Evolutionary conservation across 1,140 invertebrate genomes (phyloP), one percentile per base, ranked within the genome.

Genomic region (Drosophila prosaltans): DNA sequence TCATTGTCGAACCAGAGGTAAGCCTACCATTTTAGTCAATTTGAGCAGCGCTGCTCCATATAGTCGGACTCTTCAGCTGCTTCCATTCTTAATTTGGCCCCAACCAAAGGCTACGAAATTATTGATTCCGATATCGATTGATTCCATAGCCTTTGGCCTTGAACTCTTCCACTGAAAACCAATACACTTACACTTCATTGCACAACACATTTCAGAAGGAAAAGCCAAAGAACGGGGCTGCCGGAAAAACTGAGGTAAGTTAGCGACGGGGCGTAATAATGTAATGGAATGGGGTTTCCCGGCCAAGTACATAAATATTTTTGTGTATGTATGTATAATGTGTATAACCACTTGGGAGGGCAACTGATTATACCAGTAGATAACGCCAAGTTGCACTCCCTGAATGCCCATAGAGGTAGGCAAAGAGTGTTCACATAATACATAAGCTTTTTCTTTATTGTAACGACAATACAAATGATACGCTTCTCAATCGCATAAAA

Each of bases 1-100:
- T 92, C 28, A 92, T 92, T 57, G 80, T 92, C 39, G 90, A 91
- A 70, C 91, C 91, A 69, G 76, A 92, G 85, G 91, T 92, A 74
- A 55, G 81, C 8, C 9, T 16, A 55, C 3, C 11, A 26, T 40
- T 51, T 9, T 21, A 45, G 6, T 40, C n/a, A 8, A n/a, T 28
- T 51, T 28, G 30, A 54, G 36, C 7, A 24, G 9, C n/a, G 40
- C 11, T 48, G 10, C 16, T n/a, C 2, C 10, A 43, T 41, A 39
- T 43, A 26, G 11, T 16, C 24, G 10, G 36, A 30, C 28, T 43
- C 16, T 39, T 4, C 40, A 45, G 16, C 41, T 48, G 21, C 45
- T 48, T 24, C 21, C 45, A 48, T 48, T 48, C 7, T 16, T 48
- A 3, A 26, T 26, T 10, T 26, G 21, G 9, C 21, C 8, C 9